phyloP scores from a whole-genome alignment of 2,888 invertebrate species.

The Cepaea hortensis region DNA sequence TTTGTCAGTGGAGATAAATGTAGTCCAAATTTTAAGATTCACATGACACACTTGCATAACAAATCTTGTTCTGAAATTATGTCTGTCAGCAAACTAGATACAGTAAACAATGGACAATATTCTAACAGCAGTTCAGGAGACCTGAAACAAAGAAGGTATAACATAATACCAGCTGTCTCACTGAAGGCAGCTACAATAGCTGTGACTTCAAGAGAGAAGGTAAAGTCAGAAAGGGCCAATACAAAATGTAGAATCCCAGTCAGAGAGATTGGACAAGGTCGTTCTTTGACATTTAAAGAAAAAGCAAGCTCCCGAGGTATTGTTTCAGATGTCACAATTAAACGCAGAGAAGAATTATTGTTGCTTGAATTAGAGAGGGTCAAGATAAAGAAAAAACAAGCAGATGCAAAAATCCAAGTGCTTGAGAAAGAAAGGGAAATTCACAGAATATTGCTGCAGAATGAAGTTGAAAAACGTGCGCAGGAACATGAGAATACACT shows the following conservation, averaged over 20 bases:
- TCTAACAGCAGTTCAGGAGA: constrained; percentile 66
- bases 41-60: not conserved
- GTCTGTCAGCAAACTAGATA: constrained; percentile 65
- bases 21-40: constrained; percentile 31
- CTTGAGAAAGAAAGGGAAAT: constrained; percentile 63
- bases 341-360: constrained; percentile 65
- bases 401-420: constrained; percentile 63
- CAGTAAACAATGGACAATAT: constrained; percentile 53
- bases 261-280: not conserved
- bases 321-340: constrained; percentile 69
- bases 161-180: not conserved
- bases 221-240: not conserved
- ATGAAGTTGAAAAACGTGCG: constrained; percentile 64
- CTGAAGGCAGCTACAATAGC: not conserved
- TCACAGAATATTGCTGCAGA: constrained; percentile 59
- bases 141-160: constrained; percentile 4
- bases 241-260: not conserved
- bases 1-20: constrained; percentile 42
- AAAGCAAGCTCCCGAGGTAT: constrained; percentile 64
- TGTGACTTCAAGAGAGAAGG: not conserved
- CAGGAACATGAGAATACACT: constrained; percentile 63
- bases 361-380: constrained; percentile 67
- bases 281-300: constrained; percentile 55
- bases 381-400: constrained; percentile 64
- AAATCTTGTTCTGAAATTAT: constrained; percentile 58